Percentiles rank a stretch among this genome's conserved stretches.
phyloP scores from a whole-genome alignment of 1,140 invertebrate genomes.

The Phymastichus coffea region DNA sequence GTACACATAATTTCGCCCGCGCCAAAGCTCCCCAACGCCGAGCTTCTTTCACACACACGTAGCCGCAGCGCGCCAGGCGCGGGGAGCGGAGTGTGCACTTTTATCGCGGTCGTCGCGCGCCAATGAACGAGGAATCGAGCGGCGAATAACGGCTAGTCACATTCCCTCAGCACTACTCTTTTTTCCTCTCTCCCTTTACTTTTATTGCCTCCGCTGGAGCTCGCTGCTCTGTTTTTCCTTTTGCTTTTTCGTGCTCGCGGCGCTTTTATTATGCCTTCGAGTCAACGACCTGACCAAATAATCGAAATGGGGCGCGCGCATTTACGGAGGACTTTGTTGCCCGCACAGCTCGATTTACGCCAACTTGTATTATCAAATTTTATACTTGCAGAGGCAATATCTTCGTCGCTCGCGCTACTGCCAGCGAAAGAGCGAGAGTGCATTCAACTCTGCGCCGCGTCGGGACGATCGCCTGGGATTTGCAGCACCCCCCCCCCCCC shows the following conservation, averaged over 20 bases:
- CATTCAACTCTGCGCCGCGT: too few relatives aligned
- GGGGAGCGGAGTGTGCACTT: background rate
- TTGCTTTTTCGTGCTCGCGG: background rate
- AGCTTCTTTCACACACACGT: too few relatives aligned
- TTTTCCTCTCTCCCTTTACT: background rate
- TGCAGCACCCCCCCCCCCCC: too few relatives aligned
- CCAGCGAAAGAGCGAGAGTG: too few relatives aligned
- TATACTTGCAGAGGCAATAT: too few relatives aligned
- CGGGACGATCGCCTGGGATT: too few relatives aligned
- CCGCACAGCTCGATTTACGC: too few relatives aligned
- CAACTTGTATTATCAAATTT: too few relatives aligned
- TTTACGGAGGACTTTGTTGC: too few relatives aligned
- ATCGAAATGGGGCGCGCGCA: background rate
- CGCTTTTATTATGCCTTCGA: background rate
- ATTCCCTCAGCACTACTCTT: too few relatives aligned
- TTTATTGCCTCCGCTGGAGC: background rate
- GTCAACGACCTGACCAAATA: background rate
- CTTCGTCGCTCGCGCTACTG: too few relatives aligned
- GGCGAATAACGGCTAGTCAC: constrained; percentile 6
- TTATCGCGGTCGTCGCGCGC: constrained; percentile 13
- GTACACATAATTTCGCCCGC: constrained; percentile 15
- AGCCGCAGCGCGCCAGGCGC: background rate
- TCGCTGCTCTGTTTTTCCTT: background rate
- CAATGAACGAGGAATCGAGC: background rate
- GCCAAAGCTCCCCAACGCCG: too few relatives aligned